Evolutionary conservation across 2,797 vertebrate genomes (phyloP).

Genomic region (Sternotherus odoratus): DNA sequence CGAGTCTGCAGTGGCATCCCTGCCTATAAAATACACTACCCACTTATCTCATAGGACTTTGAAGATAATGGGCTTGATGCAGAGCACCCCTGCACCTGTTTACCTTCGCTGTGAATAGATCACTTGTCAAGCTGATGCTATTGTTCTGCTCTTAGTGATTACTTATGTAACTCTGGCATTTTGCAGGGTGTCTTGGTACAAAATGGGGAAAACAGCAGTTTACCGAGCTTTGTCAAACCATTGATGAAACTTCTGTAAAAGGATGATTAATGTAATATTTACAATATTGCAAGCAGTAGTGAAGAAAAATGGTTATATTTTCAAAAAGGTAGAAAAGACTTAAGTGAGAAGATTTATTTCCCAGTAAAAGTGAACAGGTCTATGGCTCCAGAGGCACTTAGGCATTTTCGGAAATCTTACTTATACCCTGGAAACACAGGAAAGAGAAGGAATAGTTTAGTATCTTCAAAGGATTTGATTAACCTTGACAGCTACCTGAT

Average conservation of each 20-base stretch:
- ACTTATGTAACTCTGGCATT: neutral
- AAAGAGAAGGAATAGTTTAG: neutral
- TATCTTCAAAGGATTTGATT: neutral
- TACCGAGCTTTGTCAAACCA: neutral
- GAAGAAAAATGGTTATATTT: neutral
- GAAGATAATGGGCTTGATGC: neutral
- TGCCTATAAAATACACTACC: neutral
- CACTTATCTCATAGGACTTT: neutral
- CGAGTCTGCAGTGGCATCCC: neutral
- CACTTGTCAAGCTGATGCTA: neutral
- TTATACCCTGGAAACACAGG: neutral
- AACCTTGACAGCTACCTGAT: neutral
- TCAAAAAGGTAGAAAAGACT: neutral
- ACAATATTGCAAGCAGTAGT: neutral
- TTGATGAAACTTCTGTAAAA: neutral
- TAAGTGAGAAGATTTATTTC: neutral
- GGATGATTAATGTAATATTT: neutral
- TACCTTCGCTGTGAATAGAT: neutral
- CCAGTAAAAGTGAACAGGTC: neutral
- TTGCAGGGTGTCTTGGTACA: neutral
- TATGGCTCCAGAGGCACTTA: neutral
- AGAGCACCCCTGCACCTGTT: neutral
- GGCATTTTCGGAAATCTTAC: neutral
- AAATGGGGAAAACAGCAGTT: neutral
- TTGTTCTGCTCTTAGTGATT: neutral